Evolutionary conservation across 2,797 vertebrate species (phyloP), one percentile per base, ranked within the genome.

Genomic region (Acanthopagrus latus): DNA sequence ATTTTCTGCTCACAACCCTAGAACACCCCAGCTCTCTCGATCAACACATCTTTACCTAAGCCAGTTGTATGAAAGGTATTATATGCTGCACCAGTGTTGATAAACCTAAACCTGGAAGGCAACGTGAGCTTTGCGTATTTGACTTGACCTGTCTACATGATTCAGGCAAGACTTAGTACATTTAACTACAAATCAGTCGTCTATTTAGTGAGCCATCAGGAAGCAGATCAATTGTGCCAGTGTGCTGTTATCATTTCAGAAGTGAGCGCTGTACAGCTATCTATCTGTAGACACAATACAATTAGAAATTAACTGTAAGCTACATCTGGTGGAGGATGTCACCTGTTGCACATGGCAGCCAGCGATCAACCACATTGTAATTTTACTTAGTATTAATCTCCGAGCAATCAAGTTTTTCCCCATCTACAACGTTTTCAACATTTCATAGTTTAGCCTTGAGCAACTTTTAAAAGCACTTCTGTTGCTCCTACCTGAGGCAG

Each of bases 141-240:
- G 21, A 48, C 59, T 80, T 52, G 3, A 44, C 29, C 13, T 4
- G 14, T 51, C 54, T 38, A 56, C 77, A 47, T 48, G 1, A 18
- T 43, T 59, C 29, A 48, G 1, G 25, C 2, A 21, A 21, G 1
- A 44, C n/a, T n/a, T n/a, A n/a, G n/a, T n/a, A n/a, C 17, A 25
- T 51, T 50, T 20, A 47, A 73, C 44, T 59, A 47, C 58, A 68
- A 68, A 48, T 67, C 21, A 55, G 9, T 57, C 41, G 17, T 5
- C 0, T 27, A 38, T 38, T 60, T 13, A 58, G 41, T 20, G 16
- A 62, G 16, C 56, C n/a, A 64, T 9, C 58, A 41, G 25, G 16
- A 17, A 25, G 64, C 25, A 60, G 27, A 71, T 46, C 4, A 4
- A 41, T 8, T 71, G 10, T 13, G 21, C 11, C 0, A 47, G 17